Percentiles rank a stretch among this genome's conserved stretches.
Evolutionary conservation across 2,888 invertebrate species (phyloP).

Genomic region (Stenoptilia bipunctidactyla): DNA sequence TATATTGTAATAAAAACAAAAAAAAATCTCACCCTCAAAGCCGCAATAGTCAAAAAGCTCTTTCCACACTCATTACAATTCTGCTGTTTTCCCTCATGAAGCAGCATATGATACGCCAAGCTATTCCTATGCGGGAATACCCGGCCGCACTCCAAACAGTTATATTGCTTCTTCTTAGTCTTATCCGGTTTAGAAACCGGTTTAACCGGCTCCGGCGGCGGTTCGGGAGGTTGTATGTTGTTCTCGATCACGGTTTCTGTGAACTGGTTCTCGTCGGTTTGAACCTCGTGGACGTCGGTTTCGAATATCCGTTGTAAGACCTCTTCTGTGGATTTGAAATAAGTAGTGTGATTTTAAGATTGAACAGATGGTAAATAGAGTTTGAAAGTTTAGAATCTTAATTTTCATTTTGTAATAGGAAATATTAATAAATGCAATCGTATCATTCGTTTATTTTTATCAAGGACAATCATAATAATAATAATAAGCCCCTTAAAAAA

Average conservation of each 20-base stretch:
- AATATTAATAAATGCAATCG: too few relatives aligned
- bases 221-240: conserved; percentile 10
- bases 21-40: conserved; percentile 75
- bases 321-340: conserved; percentile 35
- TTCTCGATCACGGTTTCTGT: conserved; percentile 27
- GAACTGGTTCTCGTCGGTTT: conserved; percentile 19
- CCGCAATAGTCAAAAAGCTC: conserved; percentile 85
- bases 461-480: too few relatives aligned
- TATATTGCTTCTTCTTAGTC: conserved; percentile 40
- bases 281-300: conserved; percentile 30
- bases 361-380: too few relatives aligned
- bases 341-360: too few relatives aligned
- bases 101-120: conserved; percentile 84
- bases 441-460: too few relatives aligned
- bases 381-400: too few relatives aligned
- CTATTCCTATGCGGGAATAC: conserved; percentile 88
- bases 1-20: not conserved
- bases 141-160: conserved; percentile 78
- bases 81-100: conserved; percentile 83
- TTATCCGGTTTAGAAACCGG: conserved; percentile 22
- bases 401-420: too few relatives aligned
- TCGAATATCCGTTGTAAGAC: conserved; percentile 53
- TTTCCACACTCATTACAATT: conserved; percentile 85
- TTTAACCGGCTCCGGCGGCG: conserved; percentile 4
- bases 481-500: too few relatives aligned